Evolutionary conservation across 2,888 invertebrate genomes (phyloP), one percentile per base, ranked within the genome.

Genomic region (Troides oblongomaculatus): DNA sequence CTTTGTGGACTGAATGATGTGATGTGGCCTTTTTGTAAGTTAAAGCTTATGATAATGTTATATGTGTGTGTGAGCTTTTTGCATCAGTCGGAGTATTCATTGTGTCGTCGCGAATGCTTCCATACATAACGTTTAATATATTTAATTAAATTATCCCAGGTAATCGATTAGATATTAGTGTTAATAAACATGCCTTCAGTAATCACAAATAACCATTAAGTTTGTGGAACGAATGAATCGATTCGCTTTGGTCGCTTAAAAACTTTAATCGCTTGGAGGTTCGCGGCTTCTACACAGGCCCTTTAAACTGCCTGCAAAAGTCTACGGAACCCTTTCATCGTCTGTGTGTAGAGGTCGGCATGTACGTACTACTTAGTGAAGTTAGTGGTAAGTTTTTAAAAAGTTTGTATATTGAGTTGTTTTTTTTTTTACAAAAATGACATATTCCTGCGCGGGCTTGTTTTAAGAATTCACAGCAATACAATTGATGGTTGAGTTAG

Each of bases 1-100:
- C 92, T 92, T 92, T 85, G 91, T 92, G 92, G 30, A 92, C 89
- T 91, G 92, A 89, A 92, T 90, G 91, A 90, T 92, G 92, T 92
- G 90, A 86, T 88, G 92, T 92, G 92, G 92, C 92, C 92, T 92
- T 87, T 53, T 91, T 90, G 89, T 89, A 91, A 90, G 89, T 89
- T 82, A 81, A 86, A 85, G 83, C 79, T 82, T 83, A 84, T 84
- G 12, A 83, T 85, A 84, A 83, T 83, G 84, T 85, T 86, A 85
- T 74, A 30, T 65, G 62, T 65, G 84, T 87, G 89, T 85, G 87
- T 85, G 87, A 81, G 92, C 90, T 90, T 90, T 87, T 87, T 87
- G 90, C 90, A 85, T 87, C 88, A 80, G 84, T 83, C 85, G 81
- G 79, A 84, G 78, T 84, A 83, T 77, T 80, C 81, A 80, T 81